Conservation (phyloP, 2,888 invertebrate species). For the Copidosoma aretas region DNA sequence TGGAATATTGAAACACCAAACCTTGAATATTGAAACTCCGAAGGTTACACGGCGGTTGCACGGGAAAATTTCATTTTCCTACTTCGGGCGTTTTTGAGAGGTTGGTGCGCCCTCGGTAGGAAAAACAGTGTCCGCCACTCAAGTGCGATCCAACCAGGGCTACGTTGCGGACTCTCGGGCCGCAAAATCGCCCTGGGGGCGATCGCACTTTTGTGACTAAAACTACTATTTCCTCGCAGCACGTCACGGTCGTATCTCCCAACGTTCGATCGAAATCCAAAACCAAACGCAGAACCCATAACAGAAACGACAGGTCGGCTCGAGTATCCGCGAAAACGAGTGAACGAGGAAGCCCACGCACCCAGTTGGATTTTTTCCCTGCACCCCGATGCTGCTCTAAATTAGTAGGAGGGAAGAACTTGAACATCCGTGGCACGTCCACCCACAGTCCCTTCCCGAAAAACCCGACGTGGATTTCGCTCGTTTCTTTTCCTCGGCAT, state of each 20-base stretch:
- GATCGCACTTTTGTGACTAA: too few species aligned
- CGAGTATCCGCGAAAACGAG: background rate
- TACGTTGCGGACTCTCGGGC: too few species aligned
- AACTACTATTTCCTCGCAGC: too few species aligned
- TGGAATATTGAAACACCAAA: too few species aligned
- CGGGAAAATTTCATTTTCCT: too few species aligned
- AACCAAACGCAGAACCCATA: background rate
- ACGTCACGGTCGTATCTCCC: background rate
- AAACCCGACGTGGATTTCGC: constrained; percentile 41
- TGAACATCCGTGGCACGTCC: constrained; percentile 39
- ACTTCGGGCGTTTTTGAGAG: too few species aligned
- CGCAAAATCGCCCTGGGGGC: too few species aligned
- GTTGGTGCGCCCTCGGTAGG: too few species aligned
- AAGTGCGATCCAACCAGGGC: too few species aligned
- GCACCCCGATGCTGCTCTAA: constrained; percentile 33
- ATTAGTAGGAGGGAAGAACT: constrained; percentile 32
- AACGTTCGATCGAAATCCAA: background rate
- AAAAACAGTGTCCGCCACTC: too few species aligned
- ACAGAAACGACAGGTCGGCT: background rate
- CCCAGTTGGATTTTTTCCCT: constrained; percentile 30
- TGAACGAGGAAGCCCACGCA: background rate
- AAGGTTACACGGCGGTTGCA: too few species aligned
- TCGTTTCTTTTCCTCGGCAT: constrained; percentile 42
- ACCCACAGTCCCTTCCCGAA: background rate
- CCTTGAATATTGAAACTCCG: too few species aligned